Evolutionary conservation across 2,113 vertebrate genomes (phyloP).

Genomic region (Otolemur garnettii): DNA sequence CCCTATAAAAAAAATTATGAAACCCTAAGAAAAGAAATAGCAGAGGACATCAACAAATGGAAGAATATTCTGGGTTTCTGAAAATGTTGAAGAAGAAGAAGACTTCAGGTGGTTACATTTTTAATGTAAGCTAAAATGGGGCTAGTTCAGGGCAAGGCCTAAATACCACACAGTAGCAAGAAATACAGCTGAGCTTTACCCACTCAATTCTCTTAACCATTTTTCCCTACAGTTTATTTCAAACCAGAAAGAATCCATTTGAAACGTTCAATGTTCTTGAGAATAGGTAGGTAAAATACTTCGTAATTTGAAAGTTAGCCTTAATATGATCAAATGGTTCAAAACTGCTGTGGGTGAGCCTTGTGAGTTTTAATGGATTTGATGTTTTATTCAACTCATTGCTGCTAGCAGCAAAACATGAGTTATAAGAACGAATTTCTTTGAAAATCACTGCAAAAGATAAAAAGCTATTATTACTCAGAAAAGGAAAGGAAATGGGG

Average conservation of each 20-base stretch:
- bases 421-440: constrained; percentile 52
- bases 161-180: background rate
- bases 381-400: constrained; percentile 20
- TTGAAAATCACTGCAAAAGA: constrained; percentile 73
- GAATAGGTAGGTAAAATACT: constrained; percentile 50
- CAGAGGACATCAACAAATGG: too few species aligned
- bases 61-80: background rate
- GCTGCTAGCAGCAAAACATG: constrained; percentile 51
- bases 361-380: background rate
- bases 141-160: background rate
- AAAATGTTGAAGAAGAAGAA: background rate
- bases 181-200: background rate
- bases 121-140: background rate
- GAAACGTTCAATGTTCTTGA: background rate
- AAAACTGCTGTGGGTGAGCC: background rate
- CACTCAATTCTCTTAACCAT: background rate
- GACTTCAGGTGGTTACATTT: background rate
- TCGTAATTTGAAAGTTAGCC: constrained; percentile 40
- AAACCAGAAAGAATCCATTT: constrained; percentile 14
- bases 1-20: too few species aligned
- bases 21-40: too few species aligned
- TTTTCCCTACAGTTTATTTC: constrained; percentile 29
- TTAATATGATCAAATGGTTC: constrained; percentile 17
- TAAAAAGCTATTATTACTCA: constrained; percentile 64
- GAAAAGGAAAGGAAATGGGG: constrained; percentile 75